phyloP scores from a whole-genome alignment of 2,888 invertebrate species.

The Scaeva pyrastri region DNA sequence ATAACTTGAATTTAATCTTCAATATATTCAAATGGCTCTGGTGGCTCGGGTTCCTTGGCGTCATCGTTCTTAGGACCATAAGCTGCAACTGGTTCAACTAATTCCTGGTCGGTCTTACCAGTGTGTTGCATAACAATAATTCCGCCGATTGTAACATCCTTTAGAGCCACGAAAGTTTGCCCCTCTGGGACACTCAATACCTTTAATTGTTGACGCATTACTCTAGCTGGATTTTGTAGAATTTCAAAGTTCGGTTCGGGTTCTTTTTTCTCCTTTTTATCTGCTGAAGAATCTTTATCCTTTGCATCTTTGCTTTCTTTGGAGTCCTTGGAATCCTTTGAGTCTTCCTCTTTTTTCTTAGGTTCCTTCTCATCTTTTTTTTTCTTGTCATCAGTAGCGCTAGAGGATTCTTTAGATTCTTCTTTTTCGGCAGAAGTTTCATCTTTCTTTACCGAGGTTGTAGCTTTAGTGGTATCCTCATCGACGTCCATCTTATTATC shows the following conservation, averaged over 20 bases:
- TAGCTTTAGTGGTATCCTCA: constrained; percentile 85
- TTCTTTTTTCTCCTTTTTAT: constrained; percentile 88
- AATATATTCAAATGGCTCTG: constrained; percentile 98
- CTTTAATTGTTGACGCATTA: constrained; percentile 95
- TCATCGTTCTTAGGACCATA: constrained; percentile 96
- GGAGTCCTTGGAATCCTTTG: constrained; percentile 82
- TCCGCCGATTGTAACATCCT: constrained; percentile 97
- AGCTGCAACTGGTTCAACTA: constrained; percentile 96
- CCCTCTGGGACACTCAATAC: constrained; percentile 92
- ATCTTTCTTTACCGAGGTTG: constrained; percentile 85
- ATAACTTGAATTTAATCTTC: constrained; percentile 88
- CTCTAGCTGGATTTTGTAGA: constrained; percentile 96
- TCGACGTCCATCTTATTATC: constrained; percentile 96
- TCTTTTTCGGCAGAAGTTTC: constrained; percentile 79
- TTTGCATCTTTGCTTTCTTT: constrained; percentile 84
- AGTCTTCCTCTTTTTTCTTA: constrained; percentile 68
- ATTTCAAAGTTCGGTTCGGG: constrained; percentile 97
- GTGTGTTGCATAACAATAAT: constrained; percentile 97
- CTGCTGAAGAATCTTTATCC: constrained; percentile 80
- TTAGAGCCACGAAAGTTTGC: constrained; percentile 92
- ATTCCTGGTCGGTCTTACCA: constrained; percentile 90
- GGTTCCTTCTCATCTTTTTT: constrained; percentile 80
- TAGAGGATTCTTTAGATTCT: constrained; percentile 77
- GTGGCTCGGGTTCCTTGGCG: constrained; percentile 98
- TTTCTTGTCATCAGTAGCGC: constrained; percentile 80